Evolutionary conservation across 2,888 invertebrate genomes (phyloP), one percentile per base, ranked within the genome.

Genomic region (Theodoxus fluviatilis): DNA sequence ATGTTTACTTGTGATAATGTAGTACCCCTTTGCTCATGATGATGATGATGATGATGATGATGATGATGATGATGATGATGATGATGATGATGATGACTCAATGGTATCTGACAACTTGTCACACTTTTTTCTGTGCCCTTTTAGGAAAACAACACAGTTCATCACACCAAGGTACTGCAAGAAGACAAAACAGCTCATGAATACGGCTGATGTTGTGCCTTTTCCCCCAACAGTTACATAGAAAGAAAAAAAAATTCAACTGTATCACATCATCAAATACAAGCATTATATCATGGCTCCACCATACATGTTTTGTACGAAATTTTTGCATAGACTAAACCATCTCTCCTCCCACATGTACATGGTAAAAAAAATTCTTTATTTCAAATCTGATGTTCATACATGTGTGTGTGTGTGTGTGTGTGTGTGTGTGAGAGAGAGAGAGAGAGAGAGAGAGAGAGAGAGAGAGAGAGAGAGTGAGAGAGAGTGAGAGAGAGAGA

Each of bases 31-130:
- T 40, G 43, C 15, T n/a, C 18, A 66, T n/a, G 12, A 49, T 55
- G 55, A 55, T 55, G 55, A 55, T 55, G 55, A 55, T 55, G 55
- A 55, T 55, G 55, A 55, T 55, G 55, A 55, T 55, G 55, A 55
- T 55, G 55, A 55, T 55, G 55, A 55, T 55, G 55, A 55, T 55
- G 55, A 55, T 18, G 22, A 22, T 18, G 22, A 55, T 55, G 37
- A n/a, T 22, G 4, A 12, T 35, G 22, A n/a, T 3, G n/a, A 59
- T 33, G 18, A 35, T 33, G 59, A 35, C 33, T 35, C 33, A 25
- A 31, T 2, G 18, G 33, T 4, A 59, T 59, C 35, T 59, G 59
- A 33, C 22, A 37, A 59, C 59, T n/a, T n/a, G n/a, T n/a, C n/a
- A n/a, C n/a, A n/a, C n/a, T n/a, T n/a, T n/a, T n/a, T n/a, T n/a